phyloP scores from a whole-genome alignment of 2,888 invertebrate species.

The Lepetodrilus schrolli region DNA sequence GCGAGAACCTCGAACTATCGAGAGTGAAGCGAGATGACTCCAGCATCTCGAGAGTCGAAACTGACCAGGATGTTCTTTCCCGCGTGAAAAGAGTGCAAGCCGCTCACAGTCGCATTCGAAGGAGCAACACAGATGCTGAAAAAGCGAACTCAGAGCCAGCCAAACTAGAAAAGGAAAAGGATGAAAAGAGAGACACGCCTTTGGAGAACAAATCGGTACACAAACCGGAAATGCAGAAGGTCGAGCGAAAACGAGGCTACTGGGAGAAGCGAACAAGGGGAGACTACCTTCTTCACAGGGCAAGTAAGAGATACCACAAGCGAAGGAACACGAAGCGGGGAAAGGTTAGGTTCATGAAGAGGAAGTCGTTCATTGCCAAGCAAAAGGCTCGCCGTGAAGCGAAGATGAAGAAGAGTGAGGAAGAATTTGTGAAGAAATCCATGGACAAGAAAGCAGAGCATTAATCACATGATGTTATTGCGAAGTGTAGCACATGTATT shows the following conservation, averaged over 20 bases:
- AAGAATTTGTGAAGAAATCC: neutral
- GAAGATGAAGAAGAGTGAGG: neutral
- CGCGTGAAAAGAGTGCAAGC: neutral
- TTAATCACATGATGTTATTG: too few species aligned
- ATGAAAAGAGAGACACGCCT: neutral
- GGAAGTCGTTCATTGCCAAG: neutral
- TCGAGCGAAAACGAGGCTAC: slow-evolving; percentile 17
- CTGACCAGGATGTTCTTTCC: neutral
- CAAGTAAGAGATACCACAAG: neutral
- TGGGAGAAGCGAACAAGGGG: slow-evolving; percentile 18
- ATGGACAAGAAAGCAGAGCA: neutral
- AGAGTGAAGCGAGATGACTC: neutral
- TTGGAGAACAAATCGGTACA: neutral
- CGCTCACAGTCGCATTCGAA: neutral
- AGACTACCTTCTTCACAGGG: neutral
- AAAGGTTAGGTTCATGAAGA: neutral
- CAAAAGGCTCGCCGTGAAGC: neutral
- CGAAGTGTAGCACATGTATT: too few species aligned
- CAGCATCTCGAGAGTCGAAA: neutral
- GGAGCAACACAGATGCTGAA: neutral
- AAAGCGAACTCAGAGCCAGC: neutral
- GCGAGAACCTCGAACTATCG: neutral
- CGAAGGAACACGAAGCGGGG: neutral
- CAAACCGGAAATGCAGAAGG: neutral
- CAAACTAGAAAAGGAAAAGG: neutral